A percentile compares a stretch with the other conserved stretches of the same genome.
These are phyloP conservation scores for Agriopis aurantiaria DNA, from an alignment of 2,888 invertebrate genomes.

Conservation along the genomic window DNA sequence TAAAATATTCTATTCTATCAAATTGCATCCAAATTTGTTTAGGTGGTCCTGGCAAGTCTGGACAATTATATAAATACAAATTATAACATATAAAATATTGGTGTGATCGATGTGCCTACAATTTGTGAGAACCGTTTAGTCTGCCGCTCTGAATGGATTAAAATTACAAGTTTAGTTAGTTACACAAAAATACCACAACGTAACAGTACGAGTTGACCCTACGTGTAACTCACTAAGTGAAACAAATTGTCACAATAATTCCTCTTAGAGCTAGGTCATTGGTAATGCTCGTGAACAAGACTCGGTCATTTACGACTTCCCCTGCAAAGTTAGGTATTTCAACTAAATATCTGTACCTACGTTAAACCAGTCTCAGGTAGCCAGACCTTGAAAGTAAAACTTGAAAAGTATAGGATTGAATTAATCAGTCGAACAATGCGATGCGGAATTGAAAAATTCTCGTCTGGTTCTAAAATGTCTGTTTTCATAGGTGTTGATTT, in stretches of 20 bases:
- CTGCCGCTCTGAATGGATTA: too few species aligned
- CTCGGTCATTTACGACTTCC: constrained; percentile 1
- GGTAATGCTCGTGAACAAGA: not conserved
- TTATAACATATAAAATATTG: too few species aligned
- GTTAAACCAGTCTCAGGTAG: constrained; percentile 24
- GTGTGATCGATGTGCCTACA: too few species aligned
- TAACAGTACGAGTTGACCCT: not conserved
- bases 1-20: too few species aligned
- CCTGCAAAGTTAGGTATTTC: not conserved
- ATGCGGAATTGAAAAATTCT: not conserved
- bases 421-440: constrained; percentile 8
- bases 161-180: not conserved
- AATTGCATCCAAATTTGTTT: too few species aligned
- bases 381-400: constrained; percentile 12
- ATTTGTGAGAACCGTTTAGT: too few species aligned
- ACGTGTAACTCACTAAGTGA: constrained; percentile 1
- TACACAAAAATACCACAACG: constrained; percentile 1
- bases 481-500: constrained; percentile 3
- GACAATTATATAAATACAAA: too few species aligned
- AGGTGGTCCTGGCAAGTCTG: too few species aligned
- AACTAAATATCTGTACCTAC: not conserved
- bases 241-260: constrained; percentile 1
- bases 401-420: constrained; percentile 7
- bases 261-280: constrained; percentile 7
- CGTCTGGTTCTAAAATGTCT: not conserved